Evolutionary conservation across 2,888 invertebrate genomes (phyloP).

Genomic region (Lepidochitona cinerea): DNA sequence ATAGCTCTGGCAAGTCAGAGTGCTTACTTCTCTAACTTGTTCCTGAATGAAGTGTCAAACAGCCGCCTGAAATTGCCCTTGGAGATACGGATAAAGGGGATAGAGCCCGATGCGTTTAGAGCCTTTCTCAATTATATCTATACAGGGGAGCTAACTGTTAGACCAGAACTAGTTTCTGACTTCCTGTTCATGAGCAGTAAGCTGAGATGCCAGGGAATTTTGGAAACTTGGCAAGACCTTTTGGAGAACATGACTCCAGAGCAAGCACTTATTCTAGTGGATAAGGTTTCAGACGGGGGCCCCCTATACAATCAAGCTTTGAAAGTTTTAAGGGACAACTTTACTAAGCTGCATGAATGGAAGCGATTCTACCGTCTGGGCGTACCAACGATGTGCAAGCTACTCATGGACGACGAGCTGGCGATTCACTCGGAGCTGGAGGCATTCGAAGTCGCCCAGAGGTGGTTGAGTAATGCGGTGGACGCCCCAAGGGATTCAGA

Average conservation of each 20-base stretch:
- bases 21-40: not conserved
- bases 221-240: not conserved
- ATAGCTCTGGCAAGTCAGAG: conserved; percentile 1
- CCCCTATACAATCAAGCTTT: not conserved
- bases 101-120: not conserved
- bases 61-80: not conserved
- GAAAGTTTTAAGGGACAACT: not conserved
- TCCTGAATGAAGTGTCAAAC: not conserved
- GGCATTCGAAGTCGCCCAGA: not conserved
- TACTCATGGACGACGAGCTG: not conserved
- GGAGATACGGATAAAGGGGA: not conserved
- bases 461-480: not conserved
- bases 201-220: not conserved
- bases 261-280: not conserved
- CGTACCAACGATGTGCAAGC: not conserved
- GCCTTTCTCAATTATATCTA: not conserved
- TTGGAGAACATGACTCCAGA: not conserved
- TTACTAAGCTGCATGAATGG: not conserved
- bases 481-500: not conserved
- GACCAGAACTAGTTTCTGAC: not conserved
- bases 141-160: not conserved
- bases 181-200: not conserved
- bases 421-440: not conserved
- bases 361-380: not conserved
- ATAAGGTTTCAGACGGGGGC: not conserved